phyloP scores from a whole-genome alignment of 2,797 vertebrate species.

The Spinus olivaceus region DNA sequence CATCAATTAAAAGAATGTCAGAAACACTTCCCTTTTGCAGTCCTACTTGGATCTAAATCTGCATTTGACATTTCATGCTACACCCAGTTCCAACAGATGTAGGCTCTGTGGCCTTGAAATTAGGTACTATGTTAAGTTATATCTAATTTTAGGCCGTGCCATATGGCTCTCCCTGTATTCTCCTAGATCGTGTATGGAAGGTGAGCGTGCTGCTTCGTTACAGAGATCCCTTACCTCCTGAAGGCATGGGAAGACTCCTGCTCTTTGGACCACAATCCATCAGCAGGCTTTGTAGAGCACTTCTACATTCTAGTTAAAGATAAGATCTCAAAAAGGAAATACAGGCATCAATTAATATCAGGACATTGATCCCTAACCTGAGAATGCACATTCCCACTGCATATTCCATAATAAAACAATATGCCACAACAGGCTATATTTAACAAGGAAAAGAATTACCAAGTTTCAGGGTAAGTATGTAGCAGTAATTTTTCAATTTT shows the following conservation, averaged over 20 bases:
- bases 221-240: neutral
- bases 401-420: neutral
- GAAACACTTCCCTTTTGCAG: neutral
- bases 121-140: conserved; percentile 38
- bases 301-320: neutral
- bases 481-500: neutral
- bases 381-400: neutral
- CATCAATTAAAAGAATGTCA: neutral
- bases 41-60: conserved; percentile 43
- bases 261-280: neutral
- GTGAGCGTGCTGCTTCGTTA: neutral
- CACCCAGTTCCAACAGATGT: conserved; percentile 25
- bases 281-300: neutral
- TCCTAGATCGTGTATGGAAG: neutral
- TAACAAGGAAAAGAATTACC: neutral
- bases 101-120: conserved; percentile 35
- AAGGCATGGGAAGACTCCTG: neutral
- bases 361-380: neutral
- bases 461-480: neutral
- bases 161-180: conserved; percentile 43
- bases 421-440: neutral
- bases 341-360: neutral
- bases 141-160: conserved; percentile 52
- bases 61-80: conserved; percentile 53
- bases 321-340: neutral